Conservation (phyloP, 2,888 invertebrate genomes). For the Fissipunctia ypsillon region DNA sequence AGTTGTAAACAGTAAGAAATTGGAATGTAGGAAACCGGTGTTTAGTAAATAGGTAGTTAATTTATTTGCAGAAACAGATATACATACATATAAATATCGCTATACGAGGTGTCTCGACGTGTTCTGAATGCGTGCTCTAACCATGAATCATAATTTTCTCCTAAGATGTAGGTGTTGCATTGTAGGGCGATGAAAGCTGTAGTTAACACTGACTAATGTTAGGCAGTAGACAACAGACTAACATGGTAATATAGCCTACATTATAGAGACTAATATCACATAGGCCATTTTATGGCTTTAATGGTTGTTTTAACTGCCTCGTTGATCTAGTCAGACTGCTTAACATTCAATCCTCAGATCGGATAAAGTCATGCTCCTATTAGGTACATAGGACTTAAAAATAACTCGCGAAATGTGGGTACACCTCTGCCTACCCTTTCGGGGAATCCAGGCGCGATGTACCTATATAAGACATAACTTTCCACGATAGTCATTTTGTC, state of each 20-base stretch:
- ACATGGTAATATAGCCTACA: background rate
- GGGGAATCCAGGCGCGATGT: background rate
- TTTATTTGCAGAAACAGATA: background rate
- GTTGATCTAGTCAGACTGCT: background rate
- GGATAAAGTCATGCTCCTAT: background rate
- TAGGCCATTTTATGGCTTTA: background rate
- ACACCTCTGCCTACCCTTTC: too few relatives aligned
- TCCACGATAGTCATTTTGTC: background rate
- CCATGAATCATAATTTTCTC: conserved; percentile 42
- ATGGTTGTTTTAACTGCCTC: background rate
- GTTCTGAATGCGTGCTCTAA: conserved; percentile 31
- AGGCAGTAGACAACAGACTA: background rate
- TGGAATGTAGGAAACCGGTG: too few relatives aligned
- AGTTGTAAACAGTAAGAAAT: background rate
- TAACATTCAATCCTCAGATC: background rate
- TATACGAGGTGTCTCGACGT: conserved; percentile 3
- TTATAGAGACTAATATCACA: background rate
- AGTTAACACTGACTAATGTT: conserved; percentile 22
- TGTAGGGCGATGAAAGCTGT: conserved; percentile 50
- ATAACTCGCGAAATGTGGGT: too few relatives aligned
- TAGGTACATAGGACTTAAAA: too few relatives aligned
- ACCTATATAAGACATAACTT: background rate
- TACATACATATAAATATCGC: background rate
- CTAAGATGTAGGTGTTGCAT: conserved; percentile 22
- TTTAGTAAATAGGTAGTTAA: background rate